These are phyloP conservation scores for Acronicta alni DNA, from an alignment of 2,888 invertebrate species.

Conservation along the genomic window DNA sequence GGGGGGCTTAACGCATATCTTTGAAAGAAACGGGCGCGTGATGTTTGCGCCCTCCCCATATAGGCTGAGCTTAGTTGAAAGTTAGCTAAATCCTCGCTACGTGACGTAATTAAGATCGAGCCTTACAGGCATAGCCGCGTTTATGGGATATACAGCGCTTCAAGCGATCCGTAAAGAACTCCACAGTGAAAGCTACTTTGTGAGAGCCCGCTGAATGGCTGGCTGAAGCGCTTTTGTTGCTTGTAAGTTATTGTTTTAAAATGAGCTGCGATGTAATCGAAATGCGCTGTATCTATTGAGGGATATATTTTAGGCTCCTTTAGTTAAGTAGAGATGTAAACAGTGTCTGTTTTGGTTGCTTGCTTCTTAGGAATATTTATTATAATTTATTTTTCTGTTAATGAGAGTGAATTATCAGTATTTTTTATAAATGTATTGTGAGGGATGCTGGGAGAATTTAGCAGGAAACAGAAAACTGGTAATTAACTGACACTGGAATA, in stretches of 20 bases:
- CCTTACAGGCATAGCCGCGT: conserved; percentile 57
- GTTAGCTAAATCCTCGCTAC: conserved; percentile 77
- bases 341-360: conserved; percentile 40
- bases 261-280: conserved; percentile 56
- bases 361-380: conserved; percentile 35
- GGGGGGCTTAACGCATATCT: conserved; percentile 77
- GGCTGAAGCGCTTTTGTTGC: conserved; percentile 48
- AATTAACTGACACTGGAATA: no score
- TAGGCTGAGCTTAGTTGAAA: conserved; percentile 68
- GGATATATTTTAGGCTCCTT: conserved; percentile 48
- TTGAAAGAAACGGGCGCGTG: conserved; percentile 73
- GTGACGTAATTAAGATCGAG: conserved; percentile 77
- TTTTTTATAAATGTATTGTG: no score
- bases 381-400: conserved; percentile 9
- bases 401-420: no score
- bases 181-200: conserved; percentile 50
- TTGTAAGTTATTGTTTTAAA: conserved; percentile 55
- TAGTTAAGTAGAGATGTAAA: conserved; percentile 47
- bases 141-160: conserved; percentile 49
- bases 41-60: conserved; percentile 71
- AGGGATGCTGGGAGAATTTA: no score
- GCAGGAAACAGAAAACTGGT: no score
- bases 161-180: conserved; percentile 55
- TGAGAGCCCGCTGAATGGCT: conserved; percentile 45
- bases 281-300: conserved; percentile 49